phyloP scores from a whole-genome alignment of 2,113 vertebrate genomes.

The Hyperopisus bebe region DNA sequence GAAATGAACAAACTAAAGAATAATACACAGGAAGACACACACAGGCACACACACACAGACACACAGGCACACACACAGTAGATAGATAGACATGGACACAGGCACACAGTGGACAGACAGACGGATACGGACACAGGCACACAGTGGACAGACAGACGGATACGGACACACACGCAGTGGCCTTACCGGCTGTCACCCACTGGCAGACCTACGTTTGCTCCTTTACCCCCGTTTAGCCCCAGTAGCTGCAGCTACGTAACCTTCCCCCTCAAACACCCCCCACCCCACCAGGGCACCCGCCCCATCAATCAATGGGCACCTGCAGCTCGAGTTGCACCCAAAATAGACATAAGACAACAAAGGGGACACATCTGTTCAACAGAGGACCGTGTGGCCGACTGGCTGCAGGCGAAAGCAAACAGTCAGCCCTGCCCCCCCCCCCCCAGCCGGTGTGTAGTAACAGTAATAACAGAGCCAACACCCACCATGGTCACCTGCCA shows the following conservation, averaged over 20 bases:
- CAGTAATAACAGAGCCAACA: background rate
- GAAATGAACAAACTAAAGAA: background rate
- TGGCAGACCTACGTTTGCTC: background rate
- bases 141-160: too few species aligned
- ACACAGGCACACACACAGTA: too few species aligned
- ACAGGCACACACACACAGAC: background rate
- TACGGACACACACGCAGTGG: background rate
- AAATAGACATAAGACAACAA: background rate
- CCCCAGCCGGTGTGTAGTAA: background rate
- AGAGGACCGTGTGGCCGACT: background rate
- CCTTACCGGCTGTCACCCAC: background rate
- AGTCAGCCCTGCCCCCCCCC: background rate
- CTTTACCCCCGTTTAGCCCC: background rate
- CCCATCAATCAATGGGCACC: background rate
- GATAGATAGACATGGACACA: too few species aligned
- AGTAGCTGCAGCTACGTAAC: background rate
- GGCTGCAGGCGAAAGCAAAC: background rate
- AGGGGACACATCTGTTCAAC: background rate
- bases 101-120: too few species aligned
- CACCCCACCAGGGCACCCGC: background rate
- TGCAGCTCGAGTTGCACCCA: background rate
- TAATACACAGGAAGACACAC: background rate
- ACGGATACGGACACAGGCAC: too few species aligned
- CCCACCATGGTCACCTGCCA: background rate
- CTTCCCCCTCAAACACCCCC: background rate